Base-by-base conservation (phyloP, 2,797 vertebrate genomes). In the Eospalax fontanierii region DNA sequence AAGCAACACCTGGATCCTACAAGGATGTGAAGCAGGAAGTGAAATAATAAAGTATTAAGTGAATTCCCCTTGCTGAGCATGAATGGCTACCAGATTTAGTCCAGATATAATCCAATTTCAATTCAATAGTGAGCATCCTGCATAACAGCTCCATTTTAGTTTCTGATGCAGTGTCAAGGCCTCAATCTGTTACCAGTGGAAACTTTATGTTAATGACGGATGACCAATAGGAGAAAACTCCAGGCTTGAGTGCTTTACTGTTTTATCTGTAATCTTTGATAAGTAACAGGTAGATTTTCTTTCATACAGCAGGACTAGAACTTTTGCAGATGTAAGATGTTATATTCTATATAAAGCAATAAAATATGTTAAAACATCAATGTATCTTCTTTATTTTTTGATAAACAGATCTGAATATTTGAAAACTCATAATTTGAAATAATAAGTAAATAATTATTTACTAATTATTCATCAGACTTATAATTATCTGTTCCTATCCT, bases 321-420 rank as follows among this genome's bases (percentile, higher is more conserved):
- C 5, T 87, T 1, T 24, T 10, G 26, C 24, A 86, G 35, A 46
- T 30, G 16, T 40, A 82, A 84, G 76, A 89, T 18, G 18, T 22
- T 88, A 50, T 57, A 61, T 82, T 87, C 10, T 80, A 4, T 74
- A 21, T 43, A 61, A 54, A 82, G 18, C 22, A 95, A 90, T 43
- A 59, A 65, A 81, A 43, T 12, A 40, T 54, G 22, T n/a, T 78
- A 28, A 54, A 89, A 61, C 11, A 6, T 87, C 50, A 30, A 84
- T 87, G 88, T 92, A 12, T 90, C 54, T 73, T 9, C 14, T 75
- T 89, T 86, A 83, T 93, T 89, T 89, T 90, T 94, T 86, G n/a
- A 95, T 87, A 93, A 97, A 96, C 63, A 92, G 66, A 90, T 90
- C n/a, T 90, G 68, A 96, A 82, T 94, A 95, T 97, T 96, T 94